Evolutionary conservation across 2,797 vertebrate species (phyloP), one percentile per base, ranked within the genome.

Genomic region (Cheirogaleus major): DNA sequence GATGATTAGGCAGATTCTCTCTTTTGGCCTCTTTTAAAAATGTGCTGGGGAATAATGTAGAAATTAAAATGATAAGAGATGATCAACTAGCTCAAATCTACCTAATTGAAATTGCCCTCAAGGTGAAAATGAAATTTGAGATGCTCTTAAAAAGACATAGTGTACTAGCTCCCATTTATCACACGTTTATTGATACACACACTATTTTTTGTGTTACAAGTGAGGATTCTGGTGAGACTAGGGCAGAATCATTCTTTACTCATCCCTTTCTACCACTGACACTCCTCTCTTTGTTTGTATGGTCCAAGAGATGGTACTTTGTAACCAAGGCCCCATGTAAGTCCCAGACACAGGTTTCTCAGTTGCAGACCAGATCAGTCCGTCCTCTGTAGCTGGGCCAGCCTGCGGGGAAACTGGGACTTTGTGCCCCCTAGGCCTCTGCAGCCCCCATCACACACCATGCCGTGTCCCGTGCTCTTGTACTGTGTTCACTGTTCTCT

Each of bases 1-100:
- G 84, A 89, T 91, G 95, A 95, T 92, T 81, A 87, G 45, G 95
- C 90, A 93, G 69, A 59, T 90, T 96, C 86, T 88, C 41, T 91
- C 30, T 95, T 91, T 86, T 91, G 95, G 93, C 94, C 97, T 96
- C 90, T 94, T 96, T 95, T 87, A 48, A 92, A 96, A 89, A 38
- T 92, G 69, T 97, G 85, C 93, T 79, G 23, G 81, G 92, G 95
- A 95, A 94, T 96, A 92, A 82, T 50, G 17, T 59, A 92, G 83
- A 97, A 95, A 84, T 92, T 96, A 92, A 92, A 97, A 93, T 95
- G 20, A 65, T 57, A 91, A 94, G 91, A 95, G 86, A 45, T 52
- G 69, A 87, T 82, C 52, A 79, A 1, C 17, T 9, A 92, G 88
- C 89, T 86, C 41, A 84, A 55, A 73, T 95, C 96, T 87, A 17